A percentile compares a stretch with the other conserved stretches of the same genome.
Conservation (phyloP, 2,888 invertebrate species). For the Scelioninae gen. 1 region DNA sequence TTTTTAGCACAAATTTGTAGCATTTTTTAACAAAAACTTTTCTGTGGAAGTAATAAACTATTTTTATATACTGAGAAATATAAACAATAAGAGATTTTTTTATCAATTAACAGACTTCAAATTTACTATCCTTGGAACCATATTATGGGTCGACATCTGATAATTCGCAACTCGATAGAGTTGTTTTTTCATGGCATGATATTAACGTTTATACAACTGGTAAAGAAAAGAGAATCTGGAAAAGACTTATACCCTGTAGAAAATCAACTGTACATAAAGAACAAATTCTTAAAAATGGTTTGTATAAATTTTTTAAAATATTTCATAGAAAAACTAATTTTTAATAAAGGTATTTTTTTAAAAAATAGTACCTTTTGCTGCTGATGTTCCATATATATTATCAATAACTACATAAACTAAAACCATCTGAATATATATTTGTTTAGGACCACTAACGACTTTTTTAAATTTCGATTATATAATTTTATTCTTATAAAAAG, state of each 20-base stretch:
- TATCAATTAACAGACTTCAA: neutral
- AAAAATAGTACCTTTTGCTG: no score
- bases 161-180: constrained; percentile 19
- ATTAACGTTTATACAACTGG: constrained; percentile 63
- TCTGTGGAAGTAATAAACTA: no score
- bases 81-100: neutral
- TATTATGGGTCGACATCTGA: constrained; percentile 46
- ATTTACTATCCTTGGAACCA: constrained; percentile 27
- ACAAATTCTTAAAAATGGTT: constrained; percentile 56
- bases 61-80: neutral
- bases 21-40: no score
- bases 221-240: constrained; percentile 44
- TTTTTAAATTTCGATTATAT: no score
- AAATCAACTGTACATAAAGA: constrained; percentile 23
- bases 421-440: no score
- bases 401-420: no score
- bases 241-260: constrained; percentile 37
- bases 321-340: constrained; percentile 9
- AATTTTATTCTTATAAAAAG: no score
- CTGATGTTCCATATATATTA: no score
- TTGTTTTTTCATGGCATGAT: constrained; percentile 65
- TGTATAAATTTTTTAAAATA: neutral
- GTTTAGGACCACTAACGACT: no score
- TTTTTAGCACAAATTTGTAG: no score
- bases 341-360: no score